A percentile compares a stretch with the other conserved stretches of the same genome.
phyloP scores from a whole-genome alignment of 2,888 invertebrate species.

The Protonemura montana region DNA sequence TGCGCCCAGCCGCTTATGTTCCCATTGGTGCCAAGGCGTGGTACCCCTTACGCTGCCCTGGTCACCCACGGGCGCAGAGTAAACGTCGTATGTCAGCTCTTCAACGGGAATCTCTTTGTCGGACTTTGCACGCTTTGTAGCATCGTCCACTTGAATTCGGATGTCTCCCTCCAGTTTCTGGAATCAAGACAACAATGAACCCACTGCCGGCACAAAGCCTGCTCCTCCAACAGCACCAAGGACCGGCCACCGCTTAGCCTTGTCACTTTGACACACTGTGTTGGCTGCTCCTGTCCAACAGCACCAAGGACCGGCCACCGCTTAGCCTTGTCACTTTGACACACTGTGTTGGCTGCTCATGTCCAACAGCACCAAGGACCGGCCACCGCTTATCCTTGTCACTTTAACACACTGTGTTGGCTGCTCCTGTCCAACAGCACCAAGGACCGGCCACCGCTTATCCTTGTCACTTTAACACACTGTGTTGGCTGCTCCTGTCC shows the following conservation, averaged over 20 bases:
- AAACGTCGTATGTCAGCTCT: conserved; percentile 84
- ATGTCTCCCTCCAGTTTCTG: conserved; percentile 87
- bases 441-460: not conserved
- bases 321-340: no score
- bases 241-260: not conserved
- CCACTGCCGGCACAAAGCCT: not conserved
- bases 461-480: not conserved
- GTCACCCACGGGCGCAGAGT: conserved; percentile 55
- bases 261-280: not conserved
- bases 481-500: not conserved
- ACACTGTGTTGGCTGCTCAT: not conserved
- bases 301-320: not conserved
- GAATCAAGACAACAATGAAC: conserved; percentile 48
- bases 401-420: not conserved
- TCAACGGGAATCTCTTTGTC: conserved; percentile 79
- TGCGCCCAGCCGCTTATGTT: not conserved
- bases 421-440: not conserved
- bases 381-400: no score
- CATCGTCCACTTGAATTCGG: conserved; percentile 87
- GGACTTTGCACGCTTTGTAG: conserved; percentile 74
- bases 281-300: not conserved
- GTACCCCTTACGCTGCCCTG: conserved; percentile 68
- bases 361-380: not conserved
- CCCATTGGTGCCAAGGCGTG: conserved; percentile 58
- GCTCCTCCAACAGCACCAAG: not conserved